Percentiles rank a stretch among this genome's conserved stretches.
These are phyloP conservation scores for Nothocercus nigrocapillus DNA, from an alignment of 2,113 vertebrate genomes.

Conservation along the genomic window DNA sequence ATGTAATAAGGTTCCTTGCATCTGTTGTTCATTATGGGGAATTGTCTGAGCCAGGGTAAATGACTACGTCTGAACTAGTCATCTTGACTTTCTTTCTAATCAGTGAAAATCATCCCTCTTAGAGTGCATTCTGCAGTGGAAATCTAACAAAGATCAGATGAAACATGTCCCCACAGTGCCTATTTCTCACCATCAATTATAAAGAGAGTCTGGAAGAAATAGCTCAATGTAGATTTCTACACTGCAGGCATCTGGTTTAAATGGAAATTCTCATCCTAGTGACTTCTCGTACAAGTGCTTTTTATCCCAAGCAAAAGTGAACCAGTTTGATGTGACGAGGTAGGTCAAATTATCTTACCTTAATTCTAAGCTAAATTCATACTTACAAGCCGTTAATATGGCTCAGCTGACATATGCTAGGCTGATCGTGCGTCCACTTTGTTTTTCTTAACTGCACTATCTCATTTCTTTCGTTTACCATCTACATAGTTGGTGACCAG, in stretches of 20 bases:
- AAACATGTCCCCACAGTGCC: not conserved
- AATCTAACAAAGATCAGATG: not conserved
- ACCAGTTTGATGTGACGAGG: not conserved
- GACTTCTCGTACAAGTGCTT: not conserved
- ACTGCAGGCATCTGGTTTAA: not conserved
- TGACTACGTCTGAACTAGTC: constrained; percentile 8
- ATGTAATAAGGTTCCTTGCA: constrained; percentile 33
- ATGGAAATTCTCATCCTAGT: not conserved
- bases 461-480: not conserved
- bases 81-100: constrained; percentile 31
- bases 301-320: not conserved
- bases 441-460: not conserved
- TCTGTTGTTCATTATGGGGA: constrained; percentile 42
- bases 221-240: not conserved
- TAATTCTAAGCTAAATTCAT: not conserved
- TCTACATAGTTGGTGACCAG: not conserved
- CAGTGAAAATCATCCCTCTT: not conserved
- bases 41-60: constrained; percentile 27
- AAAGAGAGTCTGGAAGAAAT: constrained; percentile 8
- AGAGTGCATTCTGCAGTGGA: not conserved
- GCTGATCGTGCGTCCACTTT: not conserved
- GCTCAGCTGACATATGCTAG: not conserved
- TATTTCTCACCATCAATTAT: constrained; percentile 18
- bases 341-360: not conserved
- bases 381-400: not conserved